Evolutionary conservation across 2,113 vertebrate genomes (phyloP).

Genomic region (Abramis brama): DNA sequence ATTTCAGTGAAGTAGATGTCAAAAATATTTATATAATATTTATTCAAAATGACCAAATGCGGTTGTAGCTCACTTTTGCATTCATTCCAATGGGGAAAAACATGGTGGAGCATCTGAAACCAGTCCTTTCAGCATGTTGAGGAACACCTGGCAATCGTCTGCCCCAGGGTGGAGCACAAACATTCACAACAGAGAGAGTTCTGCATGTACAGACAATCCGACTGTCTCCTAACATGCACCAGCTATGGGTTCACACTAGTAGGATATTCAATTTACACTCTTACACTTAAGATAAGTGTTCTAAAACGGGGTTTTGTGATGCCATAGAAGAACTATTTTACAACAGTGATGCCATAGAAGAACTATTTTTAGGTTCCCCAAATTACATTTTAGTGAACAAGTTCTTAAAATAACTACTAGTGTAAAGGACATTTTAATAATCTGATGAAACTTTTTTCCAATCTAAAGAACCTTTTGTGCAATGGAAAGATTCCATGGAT

Average conservation of each 20-base stretch:
- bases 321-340: too few relatives aligned
- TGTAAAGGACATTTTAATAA: not conserved
- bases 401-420: not conserved
- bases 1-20: not conserved
- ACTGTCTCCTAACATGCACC: not conserved
- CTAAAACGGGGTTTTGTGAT: not conserved
- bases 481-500: not conserved
- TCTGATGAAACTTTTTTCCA: not conserved
- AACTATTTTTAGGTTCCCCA: not conserved
- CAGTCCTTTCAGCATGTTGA: not conserved
- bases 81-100: not conserved
- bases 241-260: not conserved
- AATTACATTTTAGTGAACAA: not conserved
- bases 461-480: not conserved
- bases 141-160: slow-evolving; percentile 24
- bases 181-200: slow-evolving; percentile 3
- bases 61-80: not conserved
- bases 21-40: not conserved
- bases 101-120: not conserved
- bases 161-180: slow-evolving; percentile 2
- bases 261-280: not conserved
- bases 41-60: not conserved
- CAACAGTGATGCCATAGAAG: not conserved
- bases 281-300: too few relatives aligned
- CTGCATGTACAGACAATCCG: slow-evolving; percentile 19